Percentiles rank a stretch among this genome's conserved stretches.
Evolutionary conservation across 2,888 invertebrate genomes (phyloP).

Genomic region (Troides helena): DNA sequence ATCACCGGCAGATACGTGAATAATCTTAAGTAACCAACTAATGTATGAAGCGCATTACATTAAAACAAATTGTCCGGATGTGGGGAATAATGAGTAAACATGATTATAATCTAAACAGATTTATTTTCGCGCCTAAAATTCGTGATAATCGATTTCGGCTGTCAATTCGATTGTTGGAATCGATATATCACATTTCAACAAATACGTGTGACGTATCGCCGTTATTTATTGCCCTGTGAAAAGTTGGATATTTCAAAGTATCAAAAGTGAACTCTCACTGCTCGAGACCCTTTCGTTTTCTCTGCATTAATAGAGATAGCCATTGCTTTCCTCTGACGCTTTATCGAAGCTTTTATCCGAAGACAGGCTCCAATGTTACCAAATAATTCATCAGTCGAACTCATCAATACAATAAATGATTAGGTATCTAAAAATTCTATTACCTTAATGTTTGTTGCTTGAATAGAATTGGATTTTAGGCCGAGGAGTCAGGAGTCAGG

Average conservation of each 20-base stretch:
- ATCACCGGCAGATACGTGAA: slow-evolving; percentile 19
- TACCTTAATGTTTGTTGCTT: no score
- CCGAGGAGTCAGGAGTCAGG: no score
- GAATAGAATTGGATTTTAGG: no score
- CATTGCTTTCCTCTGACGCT: no score
- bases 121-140: slow-evolving; percentile 30
- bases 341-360: no score
- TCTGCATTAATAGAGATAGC: no score
- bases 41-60: slow-evolving; percentile 26
- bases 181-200: slow-evolving; percentile 24
- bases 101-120: slow-evolving; percentile 29
- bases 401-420: no score
- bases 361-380: no score
- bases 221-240: slow-evolving; percentile 4
- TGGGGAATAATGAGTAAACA: slow-evolving; percentile 22
- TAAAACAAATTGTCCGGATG: slow-evolving; percentile 26
- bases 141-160: slow-evolving; percentile 31
- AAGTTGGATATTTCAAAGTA: background rate
- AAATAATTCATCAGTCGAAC: no score
- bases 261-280: background rate
- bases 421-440: no score
- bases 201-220: slow-evolving; percentile 15
- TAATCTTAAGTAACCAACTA: slow-evolving; percentile 26
- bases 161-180: slow-evolving; percentile 31
- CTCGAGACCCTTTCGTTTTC: background rate